Conservation (phyloP, 1,140 invertebrate species). For the Dinothrombium tinctorium region DNA sequence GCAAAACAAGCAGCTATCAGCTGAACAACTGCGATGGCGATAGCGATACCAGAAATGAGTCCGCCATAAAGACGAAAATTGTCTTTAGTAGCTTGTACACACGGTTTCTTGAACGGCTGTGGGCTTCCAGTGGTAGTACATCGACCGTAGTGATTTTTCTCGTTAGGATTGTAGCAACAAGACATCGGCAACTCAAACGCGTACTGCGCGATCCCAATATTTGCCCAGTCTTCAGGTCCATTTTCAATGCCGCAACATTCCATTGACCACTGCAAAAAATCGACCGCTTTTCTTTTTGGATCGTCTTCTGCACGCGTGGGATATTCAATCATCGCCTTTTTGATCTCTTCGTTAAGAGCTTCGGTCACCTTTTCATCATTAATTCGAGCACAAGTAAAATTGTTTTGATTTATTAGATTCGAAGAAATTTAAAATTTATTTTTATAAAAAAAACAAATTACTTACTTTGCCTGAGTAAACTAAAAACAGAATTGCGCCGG, state of each 20-base stretch:
- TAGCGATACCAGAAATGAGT: not conserved
- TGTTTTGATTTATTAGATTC: no score
- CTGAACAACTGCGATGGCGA: conserved; percentile 4
- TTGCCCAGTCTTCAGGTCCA: conserved; percentile 4
- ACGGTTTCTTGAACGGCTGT: not conserved
- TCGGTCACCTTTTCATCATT: no score
- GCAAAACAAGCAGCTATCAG: conserved; percentile 9
- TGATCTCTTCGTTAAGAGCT: not conserved
- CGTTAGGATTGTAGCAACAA: conserved; percentile 3
- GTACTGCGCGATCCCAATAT: not conserved
- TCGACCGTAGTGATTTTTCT: not conserved
- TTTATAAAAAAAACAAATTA: not conserved
- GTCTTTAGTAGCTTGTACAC: not conserved
- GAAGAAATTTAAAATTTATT: not conserved
- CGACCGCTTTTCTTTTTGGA: not conserved
- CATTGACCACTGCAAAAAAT: not conserved
- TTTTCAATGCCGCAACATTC: conserved; percentile 1
- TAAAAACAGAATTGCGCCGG: not conserved
- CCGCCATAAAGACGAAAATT: conserved; percentile 1
- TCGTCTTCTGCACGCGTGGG: not conserved
- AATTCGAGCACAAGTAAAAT: no score
- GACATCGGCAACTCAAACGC: not conserved
- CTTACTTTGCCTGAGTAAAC: not conserved
- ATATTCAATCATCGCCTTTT: not conserved
- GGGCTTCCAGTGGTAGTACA: not conserved